Evolutionary conservation across 2,113 vertebrate species (phyloP).

Genomic region (Fulmarus glacialis): DNA sequence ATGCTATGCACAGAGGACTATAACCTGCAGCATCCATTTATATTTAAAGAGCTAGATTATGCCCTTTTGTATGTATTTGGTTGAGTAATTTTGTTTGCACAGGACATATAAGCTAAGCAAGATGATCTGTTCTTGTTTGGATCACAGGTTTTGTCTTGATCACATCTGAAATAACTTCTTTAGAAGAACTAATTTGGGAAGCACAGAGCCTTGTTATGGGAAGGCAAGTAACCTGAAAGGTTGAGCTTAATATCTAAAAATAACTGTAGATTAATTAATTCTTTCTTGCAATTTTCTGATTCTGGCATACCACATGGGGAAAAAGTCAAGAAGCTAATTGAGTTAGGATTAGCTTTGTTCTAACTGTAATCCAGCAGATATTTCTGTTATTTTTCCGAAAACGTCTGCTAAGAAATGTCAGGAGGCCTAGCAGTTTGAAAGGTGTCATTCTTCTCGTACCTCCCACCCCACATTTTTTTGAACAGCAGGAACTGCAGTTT

Average conservation of each 20-base stretch:
- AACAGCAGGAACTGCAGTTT: background rate
- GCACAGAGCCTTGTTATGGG: background rate
- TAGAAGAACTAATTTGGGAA: background rate
- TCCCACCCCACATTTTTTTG: accelerated
- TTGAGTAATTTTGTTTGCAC: background rate
- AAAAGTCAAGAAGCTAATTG: background rate
- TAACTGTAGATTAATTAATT: background rate
- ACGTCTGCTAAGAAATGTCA: background rate
- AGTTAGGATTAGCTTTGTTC: conserved; percentile 29
- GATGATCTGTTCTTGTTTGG: background rate
- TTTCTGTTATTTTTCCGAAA: background rate
- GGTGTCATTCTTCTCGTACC: background rate
- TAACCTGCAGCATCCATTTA: background rate
- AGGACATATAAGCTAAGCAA: background rate
- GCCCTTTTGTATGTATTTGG: background rate
- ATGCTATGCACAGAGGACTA: background rate
- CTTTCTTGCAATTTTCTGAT: background rate
- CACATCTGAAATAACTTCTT: background rate
- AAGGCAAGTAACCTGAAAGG: background rate
- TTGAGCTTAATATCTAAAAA: background rate
- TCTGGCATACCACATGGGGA: background rate
- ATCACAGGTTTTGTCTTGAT: background rate
- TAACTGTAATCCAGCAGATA: background rate
- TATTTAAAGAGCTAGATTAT: background rate
- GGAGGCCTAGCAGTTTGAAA: background rate